Evolutionary conservation across 2,113 vertebrate species (phyloP).

Genomic region (Nanorana parkeri): DNA sequence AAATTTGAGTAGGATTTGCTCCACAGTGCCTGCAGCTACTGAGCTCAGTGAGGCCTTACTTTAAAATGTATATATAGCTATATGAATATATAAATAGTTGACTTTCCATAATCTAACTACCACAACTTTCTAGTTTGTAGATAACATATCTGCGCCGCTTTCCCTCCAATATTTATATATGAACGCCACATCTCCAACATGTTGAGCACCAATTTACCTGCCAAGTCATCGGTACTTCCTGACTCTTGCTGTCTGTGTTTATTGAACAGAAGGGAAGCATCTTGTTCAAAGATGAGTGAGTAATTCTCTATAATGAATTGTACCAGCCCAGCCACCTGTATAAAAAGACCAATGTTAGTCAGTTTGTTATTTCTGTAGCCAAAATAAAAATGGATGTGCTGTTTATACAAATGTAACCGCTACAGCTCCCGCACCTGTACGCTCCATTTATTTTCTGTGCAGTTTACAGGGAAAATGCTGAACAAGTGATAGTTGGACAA

Average conservation of each 20-base stretch:
- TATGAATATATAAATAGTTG: not conserved
- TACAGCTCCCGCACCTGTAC: too few relatives aligned
- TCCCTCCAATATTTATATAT: not conserved
- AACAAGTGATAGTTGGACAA: too few relatives aligned
- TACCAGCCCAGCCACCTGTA: slow-evolving; percentile 76
- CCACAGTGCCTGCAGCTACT: too few relatives aligned
- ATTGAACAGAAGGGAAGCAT: slow-evolving; percentile 70
- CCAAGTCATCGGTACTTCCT: slow-evolving; percentile 60
- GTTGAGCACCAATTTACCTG: slow-evolving; percentile 61
- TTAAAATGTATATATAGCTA: not conserved
- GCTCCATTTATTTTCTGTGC: too few relatives aligned
- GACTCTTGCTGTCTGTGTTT: slow-evolving; percentile 60
- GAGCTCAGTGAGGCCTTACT: not conserved
- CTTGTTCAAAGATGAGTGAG: slow-evolving; percentile 74
- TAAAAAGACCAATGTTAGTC: not conserved
- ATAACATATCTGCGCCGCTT: not conserved
- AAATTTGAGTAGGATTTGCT: too few relatives aligned
- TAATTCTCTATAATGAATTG: slow-evolving; percentile 80
- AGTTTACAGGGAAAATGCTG: too few relatives aligned
- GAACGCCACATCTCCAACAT: not conserved
- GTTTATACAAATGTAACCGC: not conserved
- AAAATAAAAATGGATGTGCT: not conserved
- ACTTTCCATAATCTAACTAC: not conserved
- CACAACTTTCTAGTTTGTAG: not conserved
- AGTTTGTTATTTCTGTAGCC: not conserved